Percentiles rank a stretch among this genome's conserved stretches.
Conservation (phyloP, 2,797 vertebrate species). For the Paedocypris micromegethes region DNA sequence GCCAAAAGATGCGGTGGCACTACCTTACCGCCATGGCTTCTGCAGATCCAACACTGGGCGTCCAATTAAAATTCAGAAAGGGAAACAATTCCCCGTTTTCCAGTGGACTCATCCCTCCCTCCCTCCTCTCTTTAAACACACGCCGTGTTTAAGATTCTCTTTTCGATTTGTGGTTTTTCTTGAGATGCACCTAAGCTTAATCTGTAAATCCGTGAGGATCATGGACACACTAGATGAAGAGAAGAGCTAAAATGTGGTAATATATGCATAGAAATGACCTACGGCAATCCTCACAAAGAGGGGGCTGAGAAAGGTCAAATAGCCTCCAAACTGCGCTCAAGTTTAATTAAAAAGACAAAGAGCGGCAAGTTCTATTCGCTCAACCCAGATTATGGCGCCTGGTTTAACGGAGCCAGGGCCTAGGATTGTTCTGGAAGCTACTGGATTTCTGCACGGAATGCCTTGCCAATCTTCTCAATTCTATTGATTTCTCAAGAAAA, state of each 20-base stretch:
- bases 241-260: constrained; percentile 53
- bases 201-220: constrained; percentile 62
- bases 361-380: constrained; percentile 57
- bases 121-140: constrained; percentile 35
- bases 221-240: constrained; percentile 41
- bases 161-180: constrained; percentile 39
- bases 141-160: constrained; percentile 46
- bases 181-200: constrained; percentile 56
- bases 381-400: constrained; percentile 52
- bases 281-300: constrained; percentile 62
- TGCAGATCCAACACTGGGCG: constrained; percentile 28
- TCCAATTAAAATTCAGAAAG: constrained; percentile 38
- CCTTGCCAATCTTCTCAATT: constrained; percentile 53
- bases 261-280: constrained; percentile 75
- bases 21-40: constrained; percentile 33
- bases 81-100: constrained; percentile 5
- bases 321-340: constrained; percentile 65
- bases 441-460: constrained; percentile 55
- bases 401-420: constrained; percentile 40
- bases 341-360: constrained; percentile 78
- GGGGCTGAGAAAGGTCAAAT: constrained; percentile 65
- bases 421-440: constrained; percentile 45
- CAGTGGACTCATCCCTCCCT: neutral
- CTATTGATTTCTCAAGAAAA: constrained; percentile 66
- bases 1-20: constrained; percentile 58